These are phyloP conservation scores for Ricordea florida DNA, from an alignment of 92 coral and sea anemone genomes.

Conservation along the genomic window DNA sequence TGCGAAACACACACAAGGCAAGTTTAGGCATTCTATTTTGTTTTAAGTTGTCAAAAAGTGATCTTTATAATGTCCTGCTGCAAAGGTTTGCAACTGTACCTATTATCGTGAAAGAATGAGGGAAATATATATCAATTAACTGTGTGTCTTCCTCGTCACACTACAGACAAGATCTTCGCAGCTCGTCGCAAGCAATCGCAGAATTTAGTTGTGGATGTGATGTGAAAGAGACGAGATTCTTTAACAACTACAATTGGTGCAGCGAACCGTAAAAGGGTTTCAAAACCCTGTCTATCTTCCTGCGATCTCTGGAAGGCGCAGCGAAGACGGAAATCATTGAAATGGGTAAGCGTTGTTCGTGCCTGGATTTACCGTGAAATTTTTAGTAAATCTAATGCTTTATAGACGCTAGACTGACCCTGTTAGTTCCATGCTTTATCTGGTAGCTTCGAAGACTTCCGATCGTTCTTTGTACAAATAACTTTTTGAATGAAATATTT, in stretches of 20 bases:
- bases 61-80: constrained; percentile 29
- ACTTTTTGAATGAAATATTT: background rate
- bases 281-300: background rate
- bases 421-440: constrained; percentile 10
- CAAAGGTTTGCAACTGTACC: background rate
- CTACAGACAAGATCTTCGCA: background rate
- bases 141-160: no score
- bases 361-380: no score
- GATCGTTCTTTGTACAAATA: constrained; percentile 6
- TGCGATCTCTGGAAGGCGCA: background rate
- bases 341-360: constrained; percentile 34
- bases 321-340: background rate
- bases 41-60: constrained; percentile 9
- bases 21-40: constrained; percentile 9
- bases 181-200: background rate
- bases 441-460: constrained; percentile 78
- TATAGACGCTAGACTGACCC: background rate
- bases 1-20: background rate
- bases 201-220: background rate
- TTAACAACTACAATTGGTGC: background rate
- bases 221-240: no score
- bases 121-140: background rate
- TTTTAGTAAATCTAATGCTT: background rate
- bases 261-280: background rate
- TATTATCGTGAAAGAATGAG: constrained; percentile 6